Conservation (phyloP, 2,113 vertebrate genomes). For the Protobothrops flavoviridis region DNA sequence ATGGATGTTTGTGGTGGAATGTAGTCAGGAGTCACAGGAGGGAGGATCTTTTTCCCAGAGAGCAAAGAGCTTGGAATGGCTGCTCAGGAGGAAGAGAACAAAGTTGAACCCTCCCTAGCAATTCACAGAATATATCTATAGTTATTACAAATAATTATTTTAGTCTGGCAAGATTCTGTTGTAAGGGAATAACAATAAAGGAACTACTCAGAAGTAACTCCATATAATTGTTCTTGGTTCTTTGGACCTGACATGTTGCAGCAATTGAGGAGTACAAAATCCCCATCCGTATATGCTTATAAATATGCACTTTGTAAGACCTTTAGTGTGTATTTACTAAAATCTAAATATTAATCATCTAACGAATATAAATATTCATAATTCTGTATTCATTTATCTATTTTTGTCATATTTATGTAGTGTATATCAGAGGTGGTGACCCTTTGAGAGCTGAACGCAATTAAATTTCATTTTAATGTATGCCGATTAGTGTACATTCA, state of each 20-base stretch:
- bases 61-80: not conserved
- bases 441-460: no score
- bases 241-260: not conserved
- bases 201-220: not conserved
- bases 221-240: not conserved
- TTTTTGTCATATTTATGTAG: no score
- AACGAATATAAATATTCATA: not conserved
- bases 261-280: not conserved
- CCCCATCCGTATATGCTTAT: not conserved
- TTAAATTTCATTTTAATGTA: no score
- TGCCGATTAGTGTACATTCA: no score
- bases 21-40: not conserved
- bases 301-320: not conserved
- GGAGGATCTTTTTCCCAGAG: not conserved
- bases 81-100: not conserved
- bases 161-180: not conserved
- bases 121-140: not conserved
- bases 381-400: no score
- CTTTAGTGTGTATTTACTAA: not conserved
- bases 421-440: no score
- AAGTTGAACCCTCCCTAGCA: not conserved
- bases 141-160: not conserved
- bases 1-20: not conserved
- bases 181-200: not conserved
- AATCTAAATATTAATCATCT: not conserved